Evolutionary conservation across 2,797 vertebrate genomes (phyloP).

Genomic region (Babyrousa celebensis): DNA sequence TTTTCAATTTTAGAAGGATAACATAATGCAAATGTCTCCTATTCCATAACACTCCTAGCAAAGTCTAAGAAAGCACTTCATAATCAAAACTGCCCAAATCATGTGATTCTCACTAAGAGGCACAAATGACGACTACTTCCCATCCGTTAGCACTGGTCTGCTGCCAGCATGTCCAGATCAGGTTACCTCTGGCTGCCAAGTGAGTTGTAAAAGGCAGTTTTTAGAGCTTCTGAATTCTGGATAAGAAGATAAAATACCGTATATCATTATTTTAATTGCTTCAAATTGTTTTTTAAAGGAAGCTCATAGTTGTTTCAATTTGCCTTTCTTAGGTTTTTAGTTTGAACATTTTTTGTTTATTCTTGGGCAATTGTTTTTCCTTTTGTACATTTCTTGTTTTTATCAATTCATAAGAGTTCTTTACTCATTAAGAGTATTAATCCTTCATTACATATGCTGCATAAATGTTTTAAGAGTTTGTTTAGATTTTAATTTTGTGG

Average conservation of each 20-base stretch:
- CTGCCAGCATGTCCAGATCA: neutral
- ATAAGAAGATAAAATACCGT: neutral
- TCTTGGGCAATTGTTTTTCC: neutral
- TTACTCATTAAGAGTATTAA: neutral
- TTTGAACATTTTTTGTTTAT: neutral
- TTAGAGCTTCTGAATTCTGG: neutral
- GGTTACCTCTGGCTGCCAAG: neutral
- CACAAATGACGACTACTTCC: neutral
- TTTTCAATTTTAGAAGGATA: slow-evolving; percentile 34
- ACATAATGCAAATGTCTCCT: neutral
- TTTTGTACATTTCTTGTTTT: neutral
- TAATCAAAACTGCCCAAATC: neutral
- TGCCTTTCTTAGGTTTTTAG: neutral
- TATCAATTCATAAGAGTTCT: neutral
- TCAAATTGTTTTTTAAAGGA: neutral
- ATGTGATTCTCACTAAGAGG: neutral
- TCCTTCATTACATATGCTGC: neutral
- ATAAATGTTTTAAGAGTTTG: neutral
- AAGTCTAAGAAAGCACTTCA: neutral
- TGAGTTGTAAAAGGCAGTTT: neutral
- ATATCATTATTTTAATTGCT: neutral
- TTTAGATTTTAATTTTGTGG: slow-evolving; percentile 16
- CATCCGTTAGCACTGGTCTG: neutral
- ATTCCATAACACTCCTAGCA: neutral
- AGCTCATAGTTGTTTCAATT: neutral